Evolutionary conservation across 2,888 invertebrate species (phyloP).

Genomic region (Cataglyphis altisquamis): DNA sequence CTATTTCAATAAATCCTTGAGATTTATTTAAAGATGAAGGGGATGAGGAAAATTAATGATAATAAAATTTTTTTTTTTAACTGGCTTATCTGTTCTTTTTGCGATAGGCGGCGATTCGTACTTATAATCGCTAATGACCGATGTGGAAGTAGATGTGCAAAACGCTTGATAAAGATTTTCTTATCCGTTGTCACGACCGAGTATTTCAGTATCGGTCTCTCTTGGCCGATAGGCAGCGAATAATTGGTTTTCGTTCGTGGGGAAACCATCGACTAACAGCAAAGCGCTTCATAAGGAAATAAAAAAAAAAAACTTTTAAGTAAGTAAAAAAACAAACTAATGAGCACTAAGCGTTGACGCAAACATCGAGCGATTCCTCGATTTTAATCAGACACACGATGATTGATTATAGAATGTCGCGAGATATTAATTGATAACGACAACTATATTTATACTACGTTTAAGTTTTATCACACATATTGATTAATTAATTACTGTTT

Average conservation of each 20-base stretch:
- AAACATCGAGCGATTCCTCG: not conserved
- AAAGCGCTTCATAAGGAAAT: not conserved
- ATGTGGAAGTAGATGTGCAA: slow-evolving; percentile 29
- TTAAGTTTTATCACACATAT: not conserved
- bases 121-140: slow-evolving; percentile 60
- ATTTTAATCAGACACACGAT: not conserved
- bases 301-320: slow-evolving; percentile 15
- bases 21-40: not conserved
- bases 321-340: not conserved
- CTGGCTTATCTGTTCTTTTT: slow-evolving; percentile 63
- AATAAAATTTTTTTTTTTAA: not conserved
- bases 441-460: not conserved
- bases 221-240: slow-evolving; percentile 37
- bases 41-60: not conserved
- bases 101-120: slow-evolving; percentile 57
- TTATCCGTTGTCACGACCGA: slow-evolving; percentile 63
- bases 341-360: not conserved
- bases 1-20: not conserved
- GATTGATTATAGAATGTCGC: not conserved
- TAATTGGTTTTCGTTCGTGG: not conserved
- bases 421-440: not conserved
- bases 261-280: not conserved
- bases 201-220: slow-evolving; percentile 48
- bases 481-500: slow-evolving; percentile 3
- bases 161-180: slow-evolving; percentile 65